A percentile compares a stretch with the other conserved stretches of the same genome.
These are phyloP conservation scores for Carassius auratus DNA, from an alignment of 2,113 vertebrate species.

Conservation along the genomic window DNA sequence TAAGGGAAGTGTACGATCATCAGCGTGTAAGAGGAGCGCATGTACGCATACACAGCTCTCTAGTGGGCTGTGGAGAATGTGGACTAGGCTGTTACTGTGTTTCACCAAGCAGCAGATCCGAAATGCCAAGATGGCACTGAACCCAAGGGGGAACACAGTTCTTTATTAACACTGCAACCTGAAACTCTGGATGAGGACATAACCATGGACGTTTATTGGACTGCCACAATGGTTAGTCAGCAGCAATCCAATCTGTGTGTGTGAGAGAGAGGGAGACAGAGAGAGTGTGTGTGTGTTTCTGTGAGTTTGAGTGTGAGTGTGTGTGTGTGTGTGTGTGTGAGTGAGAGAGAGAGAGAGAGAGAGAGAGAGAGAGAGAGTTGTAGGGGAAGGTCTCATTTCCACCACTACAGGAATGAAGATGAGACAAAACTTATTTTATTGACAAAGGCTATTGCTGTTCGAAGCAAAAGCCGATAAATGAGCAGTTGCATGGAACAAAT, in stretches of 20 bases:
- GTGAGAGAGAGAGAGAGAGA: too few relatives aligned
- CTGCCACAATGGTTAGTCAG: conserved; percentile 78
- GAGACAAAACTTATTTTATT: conserved; percentile 39
- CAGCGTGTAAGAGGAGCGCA: conserved; percentile 28
- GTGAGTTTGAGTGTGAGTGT: too few relatives aligned
- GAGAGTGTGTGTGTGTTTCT: too few relatives aligned
- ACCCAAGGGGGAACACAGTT: conserved; percentile 67
- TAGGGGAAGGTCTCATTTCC: conserved; percentile 35
- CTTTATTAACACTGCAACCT: conserved; percentile 76
- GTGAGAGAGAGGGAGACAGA: too few relatives aligned
- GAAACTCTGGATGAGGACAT: conserved; percentile 72
- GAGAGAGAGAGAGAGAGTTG: neutral
- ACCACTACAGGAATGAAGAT: conserved; percentile 40
- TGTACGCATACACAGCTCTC: conserved; percentile 49
- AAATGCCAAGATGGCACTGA: conserved; percentile 73
- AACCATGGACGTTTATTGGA: conserved; percentile 76
- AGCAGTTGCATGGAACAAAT: conserved; percentile 48
- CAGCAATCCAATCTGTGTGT: conserved; percentile 73
- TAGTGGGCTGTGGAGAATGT: conserved; percentile 54
- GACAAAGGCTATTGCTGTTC: conserved; percentile 39
- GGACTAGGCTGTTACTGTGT: conserved; percentile 67
- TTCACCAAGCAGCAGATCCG: conserved; percentile 70
- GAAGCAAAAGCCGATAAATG: conserved; percentile 25
- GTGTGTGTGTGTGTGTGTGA: too few relatives aligned
- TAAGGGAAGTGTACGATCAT: conserved; percentile 48